Conservation (phyloP, 2,888 invertebrate species). For the Nomada fucata region DNA sequence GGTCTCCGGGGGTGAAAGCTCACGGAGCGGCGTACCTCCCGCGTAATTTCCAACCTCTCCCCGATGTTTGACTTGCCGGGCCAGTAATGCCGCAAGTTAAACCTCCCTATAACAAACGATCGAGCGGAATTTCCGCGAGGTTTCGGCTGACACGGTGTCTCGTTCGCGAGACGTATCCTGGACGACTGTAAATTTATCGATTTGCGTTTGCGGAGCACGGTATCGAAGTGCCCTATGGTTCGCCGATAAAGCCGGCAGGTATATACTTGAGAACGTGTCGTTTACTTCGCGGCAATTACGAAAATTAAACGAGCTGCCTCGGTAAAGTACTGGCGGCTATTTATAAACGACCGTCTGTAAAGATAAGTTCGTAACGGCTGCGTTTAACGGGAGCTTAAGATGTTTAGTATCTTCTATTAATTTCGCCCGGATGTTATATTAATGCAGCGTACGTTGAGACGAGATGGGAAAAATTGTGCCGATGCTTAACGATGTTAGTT, state of each 20-base stretch:
- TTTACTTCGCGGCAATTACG: slow-evolving; percentile 39
- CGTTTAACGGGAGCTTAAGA: slow-evolving; percentile 34
- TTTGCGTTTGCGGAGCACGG: slow-evolving; percentile 33
- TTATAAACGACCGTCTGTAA: slow-evolving; percentile 34
- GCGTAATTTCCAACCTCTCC: slow-evolving; percentile 58
- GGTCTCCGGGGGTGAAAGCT: slow-evolving; percentile 44
- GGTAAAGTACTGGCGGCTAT: slow-evolving; percentile 32
- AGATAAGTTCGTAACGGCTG: slow-evolving; percentile 41
- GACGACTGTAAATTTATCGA: slow-evolving; percentile 61
- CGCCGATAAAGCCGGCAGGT: slow-evolving; percentile 1
- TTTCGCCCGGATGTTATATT: slow-evolving; percentile 17
- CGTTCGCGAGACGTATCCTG: slow-evolving; percentile 33
- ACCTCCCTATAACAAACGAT: slow-evolving; percentile 67
- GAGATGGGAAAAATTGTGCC: slow-evolving; percentile 30
- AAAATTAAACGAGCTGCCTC: slow-evolving; percentile 47
- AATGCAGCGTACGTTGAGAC: not conserved
- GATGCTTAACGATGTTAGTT: not conserved
- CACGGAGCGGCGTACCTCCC: slow-evolving; percentile 56
- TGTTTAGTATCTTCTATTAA: slow-evolving; percentile 35
- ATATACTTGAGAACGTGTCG: slow-evolving; percentile 21
- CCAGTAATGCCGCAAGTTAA: slow-evolving; percentile 69
- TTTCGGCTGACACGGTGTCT: slow-evolving; percentile 58
- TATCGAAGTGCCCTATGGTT: not conserved
- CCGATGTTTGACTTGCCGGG: slow-evolving; percentile 68
- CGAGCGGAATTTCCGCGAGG: slow-evolving; percentile 56